Base-by-base conservation (phyloP, 30 jellyfish, hydroid and myxozoan species). In the Mastigias papua region DNA sequence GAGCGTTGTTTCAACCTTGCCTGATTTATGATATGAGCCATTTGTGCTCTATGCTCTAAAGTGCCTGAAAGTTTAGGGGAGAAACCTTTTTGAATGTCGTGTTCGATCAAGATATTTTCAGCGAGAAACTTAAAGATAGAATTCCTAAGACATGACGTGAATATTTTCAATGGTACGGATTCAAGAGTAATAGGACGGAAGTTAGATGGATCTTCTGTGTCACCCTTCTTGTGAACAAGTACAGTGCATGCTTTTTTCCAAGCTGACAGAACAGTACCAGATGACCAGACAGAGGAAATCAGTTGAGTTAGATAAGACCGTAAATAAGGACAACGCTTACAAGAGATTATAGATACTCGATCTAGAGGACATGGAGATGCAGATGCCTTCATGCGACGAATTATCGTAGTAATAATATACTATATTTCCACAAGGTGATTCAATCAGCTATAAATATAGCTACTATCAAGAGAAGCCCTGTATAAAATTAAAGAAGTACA, bases 161-260 rank as follows among this genome's bases (percentile, higher is more conserved):
- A 78, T 16, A 50, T 42, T 34, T 78, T 78, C n/a, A 57, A 54
- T 0, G 78, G 78, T 26, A 78, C 89, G 21, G 89, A 62, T 62
- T 78, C 35, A 9, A 78, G 67, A 17, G 89, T 78, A 2, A 78
- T 78, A 13, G 88, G 62, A 19, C 89, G 81, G 78, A 78, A 78
- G 30, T 57, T 76, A 4, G 42, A 83, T 3, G 48, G 88, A 26
- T 48, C 77, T 6, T 9, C 23, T 22, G 75, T 17, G 58, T 9
- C 61, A 5, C 77, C 77, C 25, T 42, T 76, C 57, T 76, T 76
- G 26, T 80, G 83, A 58, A 61, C 69, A 22, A 80, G 86, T 25
- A 80, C 50, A 26, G 90, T 80, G 69, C 82, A 80, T 20, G 84
- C 90, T 58, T 20, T 61, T 62, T 80, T 62, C 84, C 90, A 80